Evolutionary conservation across 2,888 invertebrate genomes (phyloP).

Genomic region (Nephrotoma flavescens): DNA sequence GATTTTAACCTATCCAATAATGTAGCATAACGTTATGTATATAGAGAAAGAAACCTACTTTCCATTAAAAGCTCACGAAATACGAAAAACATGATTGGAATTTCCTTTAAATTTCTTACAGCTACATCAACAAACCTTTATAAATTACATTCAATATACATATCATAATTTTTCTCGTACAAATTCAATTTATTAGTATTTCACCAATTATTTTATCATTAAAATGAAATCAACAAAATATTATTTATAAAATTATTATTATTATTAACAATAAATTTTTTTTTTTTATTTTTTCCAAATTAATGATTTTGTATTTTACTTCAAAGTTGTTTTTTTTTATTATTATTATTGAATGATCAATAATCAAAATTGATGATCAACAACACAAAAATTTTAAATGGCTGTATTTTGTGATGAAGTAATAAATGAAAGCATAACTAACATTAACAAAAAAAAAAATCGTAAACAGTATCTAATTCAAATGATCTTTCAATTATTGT

Average conservation of each 20-base stretch:
- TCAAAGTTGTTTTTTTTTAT: background rate
- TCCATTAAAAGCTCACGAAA: too few relatives aligned
- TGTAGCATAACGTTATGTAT: too few relatives aligned
- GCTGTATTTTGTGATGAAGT: background rate
- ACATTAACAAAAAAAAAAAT: background rate
- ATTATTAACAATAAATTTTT: background rate
- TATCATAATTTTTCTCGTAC: background rate
- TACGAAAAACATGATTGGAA: background rate
- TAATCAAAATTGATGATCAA: background rate
- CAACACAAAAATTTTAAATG: background rate
- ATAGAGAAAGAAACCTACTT: too few relatives aligned
- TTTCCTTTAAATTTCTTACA: background rate
- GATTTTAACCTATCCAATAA: background rate
- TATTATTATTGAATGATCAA: background rate
- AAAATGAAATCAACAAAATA: background rate
- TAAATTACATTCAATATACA: background rate
- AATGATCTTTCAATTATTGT: background rate
- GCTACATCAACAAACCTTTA: background rate
- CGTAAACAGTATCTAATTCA: background rate
- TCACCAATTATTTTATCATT: background rate
- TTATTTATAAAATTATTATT: background rate
- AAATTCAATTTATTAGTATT: background rate
- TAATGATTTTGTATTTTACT: background rate
- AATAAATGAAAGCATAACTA: background rate
- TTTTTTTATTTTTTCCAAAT: background rate